Percentiles rank a stretch among this genome's conserved stretches.
Conservation (phyloP, 2,888 invertebrate genomes). For the Cantharis nigra region DNA sequence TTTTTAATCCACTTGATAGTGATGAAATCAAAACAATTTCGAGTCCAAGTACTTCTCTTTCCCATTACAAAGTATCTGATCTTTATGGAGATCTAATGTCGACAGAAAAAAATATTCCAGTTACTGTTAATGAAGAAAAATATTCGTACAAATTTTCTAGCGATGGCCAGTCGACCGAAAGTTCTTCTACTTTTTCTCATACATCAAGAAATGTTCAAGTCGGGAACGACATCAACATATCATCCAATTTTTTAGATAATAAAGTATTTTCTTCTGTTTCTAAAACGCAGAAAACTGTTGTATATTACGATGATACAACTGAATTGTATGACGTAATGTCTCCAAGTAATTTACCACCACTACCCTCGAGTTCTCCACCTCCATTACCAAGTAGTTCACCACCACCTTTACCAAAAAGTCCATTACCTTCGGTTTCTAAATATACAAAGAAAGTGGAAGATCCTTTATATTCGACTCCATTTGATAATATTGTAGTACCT, state of each 20-base stretch:
- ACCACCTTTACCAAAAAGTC: slow-evolving; percentile 37
- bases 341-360: slow-evolving; percentile 1
- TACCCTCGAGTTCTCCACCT: slow-evolving; percentile 16
- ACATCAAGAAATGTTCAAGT: neutral
- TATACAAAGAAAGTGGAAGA: neutral
- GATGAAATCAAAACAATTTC: neutral
- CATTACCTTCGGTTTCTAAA: slow-evolving; percentile 31
- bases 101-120: neutral
- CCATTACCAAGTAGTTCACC: neutral
- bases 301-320: slow-evolving; percentile 19
- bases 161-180: neutral
- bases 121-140: neutral
- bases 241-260: neutral
- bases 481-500: neutral
- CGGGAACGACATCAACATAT: neutral
- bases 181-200: neutral
- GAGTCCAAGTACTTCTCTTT: neutral
- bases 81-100: neutral
- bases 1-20: neutral
- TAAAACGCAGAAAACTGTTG: neutral
- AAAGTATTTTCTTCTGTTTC: neutral
- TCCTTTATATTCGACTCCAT: slow-evolving; percentile 4
- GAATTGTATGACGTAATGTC: neutral
- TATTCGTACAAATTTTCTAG: neutral
- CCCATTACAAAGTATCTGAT: neutral